A percentile compares a stretch with the other conserved stretches of the same genome.
Evolutionary conservation across 2,113 vertebrate species (phyloP).

Genomic region (Trichechus manatus): DNA sequence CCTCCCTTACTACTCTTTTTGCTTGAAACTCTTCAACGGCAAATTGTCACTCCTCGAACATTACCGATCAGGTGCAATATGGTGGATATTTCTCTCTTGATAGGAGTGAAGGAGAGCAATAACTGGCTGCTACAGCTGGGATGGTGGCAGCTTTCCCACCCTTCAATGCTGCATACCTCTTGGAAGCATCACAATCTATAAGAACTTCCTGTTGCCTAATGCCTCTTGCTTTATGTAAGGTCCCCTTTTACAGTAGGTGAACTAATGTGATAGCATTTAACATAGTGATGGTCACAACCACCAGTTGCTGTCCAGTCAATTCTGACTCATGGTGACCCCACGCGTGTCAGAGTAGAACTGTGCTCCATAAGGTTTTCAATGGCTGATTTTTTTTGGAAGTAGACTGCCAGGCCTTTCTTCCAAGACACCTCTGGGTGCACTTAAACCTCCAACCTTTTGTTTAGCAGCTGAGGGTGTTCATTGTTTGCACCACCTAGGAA

Average conservation of each 20-base stretch:
- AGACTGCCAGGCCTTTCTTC: background rate
- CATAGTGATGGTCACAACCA: background rate
- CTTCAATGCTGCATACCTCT: too few species aligned
- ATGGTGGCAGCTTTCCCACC: background rate
- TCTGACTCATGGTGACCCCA: background rate
- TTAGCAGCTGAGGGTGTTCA: background rate
- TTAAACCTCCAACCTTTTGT: background rate
- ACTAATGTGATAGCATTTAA: background rate
- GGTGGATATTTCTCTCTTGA: background rate
- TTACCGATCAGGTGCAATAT: background rate
- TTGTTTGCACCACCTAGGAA: background rate
- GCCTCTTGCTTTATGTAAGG: background rate
- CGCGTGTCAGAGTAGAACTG: background rate
- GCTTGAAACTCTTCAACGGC: background rate
- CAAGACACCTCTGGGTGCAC: background rate
- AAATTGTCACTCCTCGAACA: background rate
- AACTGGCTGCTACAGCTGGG: fast-evolving
- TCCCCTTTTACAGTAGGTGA: background rate
- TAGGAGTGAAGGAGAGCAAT: background rate
- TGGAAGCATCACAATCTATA: background rate
- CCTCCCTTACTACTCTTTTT: background rate
- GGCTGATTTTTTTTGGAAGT: background rate
- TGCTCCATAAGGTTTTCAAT: background rate
- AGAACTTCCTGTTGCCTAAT: background rate
- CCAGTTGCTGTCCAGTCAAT: background rate